These are phyloP conservation scores for Genyomyrus donnyi DNA, from an alignment of 2,113 vertebrate species.

Conservation along the genomic window DNA sequence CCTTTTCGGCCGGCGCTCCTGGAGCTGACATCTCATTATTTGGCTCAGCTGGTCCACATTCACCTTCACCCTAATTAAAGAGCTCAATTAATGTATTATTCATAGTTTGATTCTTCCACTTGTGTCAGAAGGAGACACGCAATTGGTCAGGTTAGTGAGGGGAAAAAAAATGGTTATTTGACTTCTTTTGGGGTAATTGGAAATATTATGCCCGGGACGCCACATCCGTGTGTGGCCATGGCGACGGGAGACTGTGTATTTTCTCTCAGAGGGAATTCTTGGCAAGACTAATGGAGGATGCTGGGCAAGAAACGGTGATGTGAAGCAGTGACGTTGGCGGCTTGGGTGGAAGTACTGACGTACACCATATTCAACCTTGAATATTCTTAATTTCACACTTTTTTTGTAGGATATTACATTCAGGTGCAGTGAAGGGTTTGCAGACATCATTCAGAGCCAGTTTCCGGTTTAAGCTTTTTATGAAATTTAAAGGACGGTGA, in stretches of 20 bases:
- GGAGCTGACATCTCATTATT: slow-evolving; percentile 10
- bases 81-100: slow-evolving; percentile 19
- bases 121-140: background rate
- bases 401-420: background rate
- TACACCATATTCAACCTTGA: background rate
- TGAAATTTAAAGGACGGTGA: background rate
- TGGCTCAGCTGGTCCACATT: slow-evolving; percentile 12
- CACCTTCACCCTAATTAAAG: slow-evolving; percentile 16
- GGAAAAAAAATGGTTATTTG: slow-evolving; percentile 6
- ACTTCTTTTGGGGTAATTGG: slow-evolving; percentile 6
- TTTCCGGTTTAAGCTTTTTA: background rate
- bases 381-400: background rate
- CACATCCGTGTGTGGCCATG: background rate
- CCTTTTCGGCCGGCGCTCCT: background rate
- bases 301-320: background rate
- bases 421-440: background rate
- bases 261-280: background rate
- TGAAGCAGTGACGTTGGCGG: background rate
- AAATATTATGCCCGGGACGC: background rate
- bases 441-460: background rate
- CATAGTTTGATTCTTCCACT: slow-evolving; percentile 14
- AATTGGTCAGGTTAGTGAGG: slow-evolving; percentile 2
- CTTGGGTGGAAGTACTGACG: background rate
- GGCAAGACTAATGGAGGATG: background rate
- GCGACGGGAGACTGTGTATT: background rate